phyloP scores from a whole-genome alignment of 2,113 vertebrate genomes.

The Ariopsis seemanni region DNA sequence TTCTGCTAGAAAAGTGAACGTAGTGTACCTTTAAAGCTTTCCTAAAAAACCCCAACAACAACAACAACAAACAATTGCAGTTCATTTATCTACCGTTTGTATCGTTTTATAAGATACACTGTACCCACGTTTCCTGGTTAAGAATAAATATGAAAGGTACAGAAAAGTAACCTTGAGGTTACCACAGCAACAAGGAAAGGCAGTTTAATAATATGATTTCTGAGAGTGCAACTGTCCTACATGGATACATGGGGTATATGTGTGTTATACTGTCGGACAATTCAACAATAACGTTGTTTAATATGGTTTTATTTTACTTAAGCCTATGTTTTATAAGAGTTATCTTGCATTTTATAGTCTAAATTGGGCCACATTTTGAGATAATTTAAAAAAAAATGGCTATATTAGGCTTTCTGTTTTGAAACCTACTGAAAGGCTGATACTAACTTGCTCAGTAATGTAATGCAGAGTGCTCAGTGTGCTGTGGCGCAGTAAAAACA shows the following conservation, averaged over 20 bases:
- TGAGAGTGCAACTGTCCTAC: background rate
- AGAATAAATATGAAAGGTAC: background rate
- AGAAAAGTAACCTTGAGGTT: background rate
- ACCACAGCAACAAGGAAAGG: background rate
- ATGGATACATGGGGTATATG: background rate
- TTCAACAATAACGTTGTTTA: background rate
- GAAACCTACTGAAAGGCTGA: background rate
- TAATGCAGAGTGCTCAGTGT: background rate
- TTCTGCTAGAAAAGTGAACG: background rate
- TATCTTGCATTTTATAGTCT: background rate
- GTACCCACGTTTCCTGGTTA: background rate
- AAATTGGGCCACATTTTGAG: background rate
- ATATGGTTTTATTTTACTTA: background rate
- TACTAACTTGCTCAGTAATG: background rate
- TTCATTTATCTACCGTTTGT: background rate
- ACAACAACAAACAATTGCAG: background rate
- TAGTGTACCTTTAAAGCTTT: background rate
- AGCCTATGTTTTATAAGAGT: background rate
- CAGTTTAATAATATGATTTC: background rate
- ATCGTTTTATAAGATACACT: background rate
- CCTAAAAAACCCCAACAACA: background rate
- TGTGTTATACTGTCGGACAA: background rate
- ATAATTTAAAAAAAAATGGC: background rate
- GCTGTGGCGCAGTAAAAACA: constrained; percentile 55
- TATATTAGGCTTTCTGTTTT: background rate